Evolutionary conservation across 2,888 invertebrate genomes (phyloP), one percentile per base, ranked within the genome.

Genomic region (Drosophila pseudotakahashii): DNA sequence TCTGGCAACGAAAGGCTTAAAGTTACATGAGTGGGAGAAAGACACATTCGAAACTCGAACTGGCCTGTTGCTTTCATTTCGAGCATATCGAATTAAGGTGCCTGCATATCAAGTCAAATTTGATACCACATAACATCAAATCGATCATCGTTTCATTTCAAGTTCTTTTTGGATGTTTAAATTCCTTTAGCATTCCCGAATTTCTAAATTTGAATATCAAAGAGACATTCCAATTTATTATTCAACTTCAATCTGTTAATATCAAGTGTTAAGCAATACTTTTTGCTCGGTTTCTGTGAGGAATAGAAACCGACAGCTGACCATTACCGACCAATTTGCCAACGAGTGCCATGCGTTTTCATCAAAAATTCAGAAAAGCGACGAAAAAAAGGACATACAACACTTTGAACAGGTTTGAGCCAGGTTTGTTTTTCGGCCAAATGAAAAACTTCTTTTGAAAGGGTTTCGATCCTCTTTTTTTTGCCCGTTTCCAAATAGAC

Each of bases 261-360:
- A 13, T n/a, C 26, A 39, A 26, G 7, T 7, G 11, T 7, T 26
- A 26, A 39, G 2, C 0, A 16, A 7, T 5, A n/a, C 16, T 47
- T 47, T 61, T 61, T 13, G 39, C 3, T 6, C 41, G 10, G 63
- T 62, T 48, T 14, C 9, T 9, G 11, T 14, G 39, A 32, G 7
- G 14, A 41, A 62, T 34, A 32, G 32, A 45, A 42, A 53, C 37
- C 53, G 74, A 66, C 36, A 45, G 37, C 26, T 19, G 50, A 73
- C 76, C 59, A 79, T 82, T 74, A 76, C 63, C 73, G 78, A 87
- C 74, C 77, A 78, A 75, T 84, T 80, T 75, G 23, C 57, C 79
- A 76, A 67, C 53, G 55, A 61, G 48, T 69, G 64, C 61, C 50
- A 60, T 63, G 54, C 78, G 78, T 75, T 75, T 81, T 84, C 86